These are phyloP conservation scores for Oxycera nigricornis DNA, from an alignment of 2,888 invertebrate genomes.

Conservation along the genomic window DNA sequence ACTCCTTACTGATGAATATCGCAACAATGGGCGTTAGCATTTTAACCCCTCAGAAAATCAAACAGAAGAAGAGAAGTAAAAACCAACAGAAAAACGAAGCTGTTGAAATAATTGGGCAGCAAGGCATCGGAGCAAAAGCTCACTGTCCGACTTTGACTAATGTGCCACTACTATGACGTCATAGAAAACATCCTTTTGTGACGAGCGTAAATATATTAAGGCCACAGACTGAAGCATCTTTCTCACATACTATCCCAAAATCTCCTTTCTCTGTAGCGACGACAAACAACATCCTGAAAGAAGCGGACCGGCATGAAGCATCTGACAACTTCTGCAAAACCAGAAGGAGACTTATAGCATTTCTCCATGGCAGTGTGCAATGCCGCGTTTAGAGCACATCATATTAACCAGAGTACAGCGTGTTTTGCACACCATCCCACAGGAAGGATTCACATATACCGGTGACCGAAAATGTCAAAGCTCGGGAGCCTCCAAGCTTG, in stretches of 20 bases:
- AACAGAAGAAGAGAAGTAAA: slow-evolving; percentile 17
- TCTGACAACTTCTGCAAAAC: neutral
- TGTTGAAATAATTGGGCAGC: neutral
- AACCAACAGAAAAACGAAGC: slow-evolving; percentile 1
- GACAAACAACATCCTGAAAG: neutral
- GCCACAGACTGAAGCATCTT: slow-evolving; percentile 18
- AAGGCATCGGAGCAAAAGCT: slow-evolving; percentile 24
- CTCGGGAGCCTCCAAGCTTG: slow-evolving; percentile 23
- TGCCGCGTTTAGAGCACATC: neutral
- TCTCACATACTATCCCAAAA: neutral
- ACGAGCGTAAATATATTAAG: slow-evolving; percentile 7
- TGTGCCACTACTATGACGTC: slow-evolving; percentile 26
- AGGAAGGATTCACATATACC: neutral
- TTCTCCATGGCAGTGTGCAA: neutral
- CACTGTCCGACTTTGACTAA: neutral
- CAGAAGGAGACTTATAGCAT: neutral
- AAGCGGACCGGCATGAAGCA: neutral
- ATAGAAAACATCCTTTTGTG: slow-evolving; percentile 22
- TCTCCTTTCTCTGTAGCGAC: neutral
- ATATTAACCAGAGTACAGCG: neutral
- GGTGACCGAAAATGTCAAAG: slow-evolving; percentile 6
- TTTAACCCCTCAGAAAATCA: slow-evolving; percentile 22
- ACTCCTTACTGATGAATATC: slow-evolving; percentile 21
- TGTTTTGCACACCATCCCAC: neutral
- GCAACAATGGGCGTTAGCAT: slow-evolving; percentile 36